Base-by-base conservation (phyloP, 1,140 invertebrate species). In the Pachypsylla venusta region DNA sequence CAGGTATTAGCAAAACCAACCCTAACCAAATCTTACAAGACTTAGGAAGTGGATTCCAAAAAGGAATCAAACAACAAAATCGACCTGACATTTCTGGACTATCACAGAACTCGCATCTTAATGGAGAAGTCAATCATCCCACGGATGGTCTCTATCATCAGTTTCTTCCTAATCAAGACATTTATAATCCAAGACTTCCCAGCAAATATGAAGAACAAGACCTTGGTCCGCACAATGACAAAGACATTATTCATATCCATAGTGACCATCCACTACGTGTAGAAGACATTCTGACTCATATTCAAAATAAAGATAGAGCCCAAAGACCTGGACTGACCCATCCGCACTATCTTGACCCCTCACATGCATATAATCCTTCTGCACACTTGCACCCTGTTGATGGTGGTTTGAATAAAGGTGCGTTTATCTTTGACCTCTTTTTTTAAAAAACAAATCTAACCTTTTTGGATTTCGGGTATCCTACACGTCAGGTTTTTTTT, bases 211-310 rank as follows among this genome's bases (percentile, higher is more conserved):
- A 58, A 14, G 39, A 14, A 27, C 42, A 48, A 14, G 53, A 61
- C 48, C 20, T 16, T 12, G 16, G 14, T 30, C 60, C 56, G 12
- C 40, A 58, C 16, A 57, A 16, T 57, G 40, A 58, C 57, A 39
- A 25, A 35, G 57, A 3, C 14, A 62, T 54, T 55, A 65, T 70
- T 56, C 67, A 69, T 54, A 67, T 71, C 60, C 70, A 71, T 59
- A 64, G 65, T 63, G 67, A 71, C 42, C 62, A 71, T 63, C 67
- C 69, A 35, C 59, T 62, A n/a, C 40, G 56, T 48, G 60, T 65
- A 25, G 60, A 63, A 19, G 64, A 65, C 56, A 64, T 65, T 16
- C 48, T 65, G 20, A 57, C 58, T 56, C 60, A 65, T 16, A 60
- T 65, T 35, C 56, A 57, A 55, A 64, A 30, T 60, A 64, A 62